phyloP scores from a whole-genome alignment of 2,888 invertebrate species.

The Sycophila texana region DNA sequence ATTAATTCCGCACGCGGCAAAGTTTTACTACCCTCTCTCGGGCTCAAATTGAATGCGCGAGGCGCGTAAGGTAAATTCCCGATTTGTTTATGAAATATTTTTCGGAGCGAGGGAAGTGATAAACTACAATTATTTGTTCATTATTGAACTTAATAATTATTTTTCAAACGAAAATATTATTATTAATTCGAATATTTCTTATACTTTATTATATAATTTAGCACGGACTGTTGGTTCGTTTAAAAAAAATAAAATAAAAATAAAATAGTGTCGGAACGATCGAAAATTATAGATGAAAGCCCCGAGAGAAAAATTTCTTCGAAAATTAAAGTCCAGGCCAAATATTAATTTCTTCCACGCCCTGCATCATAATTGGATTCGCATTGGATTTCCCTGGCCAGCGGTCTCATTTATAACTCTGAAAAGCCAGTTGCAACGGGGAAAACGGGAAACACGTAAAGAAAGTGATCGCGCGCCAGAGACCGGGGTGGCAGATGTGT shows the following conservation, averaged over 20 bases:
- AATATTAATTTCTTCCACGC: conserved; percentile 12
- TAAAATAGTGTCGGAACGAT: background rate
- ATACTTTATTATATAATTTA: no score
- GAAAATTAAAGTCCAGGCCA: conserved; percentile 9
- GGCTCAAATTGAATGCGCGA: no score
- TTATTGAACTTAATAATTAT: no score
- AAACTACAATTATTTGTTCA: no score
- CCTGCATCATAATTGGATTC: conserved; percentile 29
- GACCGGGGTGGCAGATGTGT: conserved; percentile 26
- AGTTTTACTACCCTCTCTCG: no score
- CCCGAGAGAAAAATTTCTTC: background rate
- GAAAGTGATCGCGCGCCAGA: background rate
- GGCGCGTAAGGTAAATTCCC: no score
- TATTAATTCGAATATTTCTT: no score
- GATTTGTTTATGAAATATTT: no score
- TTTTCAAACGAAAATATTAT: no score
- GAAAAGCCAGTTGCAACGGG: background rate
- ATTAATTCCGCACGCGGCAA: no score
- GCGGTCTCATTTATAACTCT: conserved; percentile 24
- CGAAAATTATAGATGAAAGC: background rate
- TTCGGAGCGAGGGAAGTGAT: no score
- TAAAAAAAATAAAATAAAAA: background rate
- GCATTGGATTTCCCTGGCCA: conserved; percentile 5
- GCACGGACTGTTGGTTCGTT: no score
- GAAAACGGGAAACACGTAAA: background rate